Conservation (phyloP, 1,140 invertebrate genomes). For the Macrobrachium nipponense region DNA sequence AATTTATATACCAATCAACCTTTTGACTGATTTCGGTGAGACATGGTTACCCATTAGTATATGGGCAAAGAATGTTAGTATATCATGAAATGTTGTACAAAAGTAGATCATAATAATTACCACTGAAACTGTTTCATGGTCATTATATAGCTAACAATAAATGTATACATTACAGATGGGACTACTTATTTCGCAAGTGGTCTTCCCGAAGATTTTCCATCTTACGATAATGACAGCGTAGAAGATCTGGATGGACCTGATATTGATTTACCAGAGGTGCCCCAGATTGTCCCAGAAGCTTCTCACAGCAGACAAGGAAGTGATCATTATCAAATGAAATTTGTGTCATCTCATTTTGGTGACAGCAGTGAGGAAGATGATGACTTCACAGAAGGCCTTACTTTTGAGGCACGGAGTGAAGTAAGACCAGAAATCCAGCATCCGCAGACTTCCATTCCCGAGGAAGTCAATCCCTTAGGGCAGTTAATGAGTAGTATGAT, state of each 20-base stretch:
- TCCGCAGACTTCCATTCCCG: neutral
- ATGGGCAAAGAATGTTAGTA: too few species aligned
- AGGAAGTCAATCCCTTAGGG: slow-evolving; percentile 24
- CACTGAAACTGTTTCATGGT: too few species aligned
- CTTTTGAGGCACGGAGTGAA: slow-evolving; percentile 36
- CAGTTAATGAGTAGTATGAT: slow-evolving; percentile 54
- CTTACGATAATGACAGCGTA: slow-evolving; percentile 54
- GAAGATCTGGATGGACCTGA: slow-evolving; percentile 54
- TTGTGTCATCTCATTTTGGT: slow-evolving; percentile 57
- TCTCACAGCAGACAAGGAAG: slow-evolving; percentile 18
- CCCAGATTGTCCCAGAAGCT: slow-evolving; percentile 8
- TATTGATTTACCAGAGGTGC: slow-evolving; percentile 45
- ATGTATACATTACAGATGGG: neutral
- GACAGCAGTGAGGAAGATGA: slow-evolving; percentile 55
- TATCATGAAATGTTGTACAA: too few species aligned
- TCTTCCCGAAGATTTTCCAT: slow-evolving; percentile 50
- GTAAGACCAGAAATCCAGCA: slow-evolving; percentile 29
- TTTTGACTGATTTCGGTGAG: too few species aligned
- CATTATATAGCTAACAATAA: too few species aligned
- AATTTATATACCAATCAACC: too few species aligned
- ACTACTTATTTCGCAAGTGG: slow-evolving; percentile 31
- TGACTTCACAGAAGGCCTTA: slow-evolving; percentile 43
- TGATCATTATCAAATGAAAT: slow-evolving; percentile 45
- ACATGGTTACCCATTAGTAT: too few species aligned
- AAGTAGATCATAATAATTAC: too few species aligned